Base-by-base conservation (phyloP, 2,888 invertebrate genomes). In the Lasioglossum pauxillum region DNA sequence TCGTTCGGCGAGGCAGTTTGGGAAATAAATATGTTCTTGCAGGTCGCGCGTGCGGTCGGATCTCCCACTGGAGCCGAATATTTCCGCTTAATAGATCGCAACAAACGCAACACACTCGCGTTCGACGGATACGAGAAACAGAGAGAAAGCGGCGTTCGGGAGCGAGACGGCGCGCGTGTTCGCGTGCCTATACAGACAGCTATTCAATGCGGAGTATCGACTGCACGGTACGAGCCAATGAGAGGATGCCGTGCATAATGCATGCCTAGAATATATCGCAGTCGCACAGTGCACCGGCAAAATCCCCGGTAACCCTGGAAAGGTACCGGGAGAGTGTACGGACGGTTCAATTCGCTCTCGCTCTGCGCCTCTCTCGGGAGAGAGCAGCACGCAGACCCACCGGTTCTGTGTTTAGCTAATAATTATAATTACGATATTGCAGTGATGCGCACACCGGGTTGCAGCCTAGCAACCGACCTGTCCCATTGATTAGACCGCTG, bases 41-140 rank as follows among this genome's bases (percentile, higher is more conserved):
- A 19, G 23, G 19, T 31, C 23, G 73, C 35, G n/a, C 38, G n/a
- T 31, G 35, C 82, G 83, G 69, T 38, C 38, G 72, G 69, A 67
- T 78, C 27, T 78, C 57, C 67, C 41, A 81, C 79, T 76, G 87
- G 64, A 89, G 87, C 87, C 89, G 89, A 90, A 91, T 91, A 92
- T 92, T 93, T 90, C 90, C 91, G 88, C 90, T 92, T 92, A 92
- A 92, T 93, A 92, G 91, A 93, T 93, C 89, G 90, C 93, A 92
- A 92, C 93, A 92, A 93, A 93, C 87, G 91, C 89, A 86, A 89
- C 88, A 89, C 80, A 78, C 80, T 76, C 76, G 82, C 16, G 19
- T 7, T 23, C 23, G 23, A 1, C 27, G 16, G 16, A 0, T 5
- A 31, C 74, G 84, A 84, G 84, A 53, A 35, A 35, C 35, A 69